A percentile compares a stretch with the other conserved stretches of the same genome.
Conservation (phyloP, 2,113 vertebrate genomes). For the Candoia aspera region DNA sequence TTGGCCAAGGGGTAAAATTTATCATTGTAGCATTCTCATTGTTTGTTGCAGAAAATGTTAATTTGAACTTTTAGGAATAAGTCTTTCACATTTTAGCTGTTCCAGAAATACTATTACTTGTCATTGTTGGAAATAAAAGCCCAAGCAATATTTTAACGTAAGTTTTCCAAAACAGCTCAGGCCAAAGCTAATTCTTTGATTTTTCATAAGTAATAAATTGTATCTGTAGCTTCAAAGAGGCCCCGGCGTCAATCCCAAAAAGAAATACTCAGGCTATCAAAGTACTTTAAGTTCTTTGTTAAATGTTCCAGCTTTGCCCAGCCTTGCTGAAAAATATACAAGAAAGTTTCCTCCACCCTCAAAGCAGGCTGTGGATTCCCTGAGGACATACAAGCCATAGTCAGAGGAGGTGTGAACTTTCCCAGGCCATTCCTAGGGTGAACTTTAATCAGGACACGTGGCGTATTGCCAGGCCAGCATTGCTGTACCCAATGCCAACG, state of each 20-base stretch:
- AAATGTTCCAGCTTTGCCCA: conserved; percentile 32
- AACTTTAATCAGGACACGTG: neutral
- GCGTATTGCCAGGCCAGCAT: neutral
- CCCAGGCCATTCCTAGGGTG: neutral
- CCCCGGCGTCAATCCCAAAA: conserved; percentile 20
- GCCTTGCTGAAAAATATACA: neutral
- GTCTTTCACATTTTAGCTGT: conserved; percentile 68
- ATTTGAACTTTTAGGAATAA: conserved; percentile 71
- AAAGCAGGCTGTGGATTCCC: neutral
- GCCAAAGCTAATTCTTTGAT: conserved; percentile 72
- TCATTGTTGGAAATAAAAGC: conserved; percentile 75
- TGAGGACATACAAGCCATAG: neutral
- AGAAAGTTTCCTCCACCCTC: neutral
- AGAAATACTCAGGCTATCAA: conserved; percentile 28
- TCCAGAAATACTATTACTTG: conserved; percentile 71
- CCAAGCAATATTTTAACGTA: conserved; percentile 71
- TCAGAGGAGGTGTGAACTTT: neutral
- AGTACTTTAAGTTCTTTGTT: conserved; percentile 28
- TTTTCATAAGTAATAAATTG: conserved; percentile 71
- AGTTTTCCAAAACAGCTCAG: conserved; percentile 71
- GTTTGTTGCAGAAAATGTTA: conserved; percentile 66
- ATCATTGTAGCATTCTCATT: conserved; percentile 60
- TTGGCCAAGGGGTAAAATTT: conserved; percentile 63
- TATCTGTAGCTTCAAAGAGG: conserved; percentile 52
- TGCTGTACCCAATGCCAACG: neutral